Conservation (phyloP, 2,888 invertebrate genomes). For the Drosophila barbarae region DNA sequence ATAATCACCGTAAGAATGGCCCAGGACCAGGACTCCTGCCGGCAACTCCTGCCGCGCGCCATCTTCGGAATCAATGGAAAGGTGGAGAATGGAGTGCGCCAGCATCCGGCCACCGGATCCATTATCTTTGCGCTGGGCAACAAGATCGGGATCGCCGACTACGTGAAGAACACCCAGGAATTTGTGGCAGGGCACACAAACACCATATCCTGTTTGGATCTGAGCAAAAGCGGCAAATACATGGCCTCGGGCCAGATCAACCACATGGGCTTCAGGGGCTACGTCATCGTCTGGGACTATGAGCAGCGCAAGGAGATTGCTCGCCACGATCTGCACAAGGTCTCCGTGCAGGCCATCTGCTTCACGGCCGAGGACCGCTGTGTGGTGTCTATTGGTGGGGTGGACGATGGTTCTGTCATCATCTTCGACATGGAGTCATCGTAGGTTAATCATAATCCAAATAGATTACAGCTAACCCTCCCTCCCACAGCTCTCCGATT, state of each 20-base stretch:
- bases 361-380: conserved; percentile 91
- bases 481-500: conserved; percentile 81
- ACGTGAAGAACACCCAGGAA: conserved; percentile 84
- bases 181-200: conserved; percentile 91
- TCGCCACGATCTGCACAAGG: conserved; percentile 91
- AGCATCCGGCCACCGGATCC: conserved; percentile 87
- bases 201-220: conserved; percentile 87
- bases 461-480: neutral
- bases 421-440: conserved; percentile 87
- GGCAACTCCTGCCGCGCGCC: conserved; percentile 83
- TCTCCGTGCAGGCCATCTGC: conserved; percentile 90
- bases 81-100: conserved; percentile 82
- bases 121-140: conserved; percentile 89
- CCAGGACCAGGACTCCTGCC: conserved; percentile 48
- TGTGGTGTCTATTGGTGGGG: conserved; percentile 91
- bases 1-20: conserved; percentile 38
- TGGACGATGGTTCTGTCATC: conserved; percentile 93
- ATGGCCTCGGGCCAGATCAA: conserved; percentile 95
- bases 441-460: conserved; percentile 43
- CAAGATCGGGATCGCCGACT: conserved; percentile 87
- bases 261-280: conserved; percentile 93
- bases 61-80: conserved; percentile 90
- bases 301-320: conserved; percentile 83
- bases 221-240: conserved; percentile 88
- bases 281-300: conserved; percentile 93